Percentiles rank a stretch among this genome's conserved stretches.
Evolutionary conservation across 2,797 vertebrate genomes (phyloP).

Genomic region (Coregonus suidteri): DNA sequence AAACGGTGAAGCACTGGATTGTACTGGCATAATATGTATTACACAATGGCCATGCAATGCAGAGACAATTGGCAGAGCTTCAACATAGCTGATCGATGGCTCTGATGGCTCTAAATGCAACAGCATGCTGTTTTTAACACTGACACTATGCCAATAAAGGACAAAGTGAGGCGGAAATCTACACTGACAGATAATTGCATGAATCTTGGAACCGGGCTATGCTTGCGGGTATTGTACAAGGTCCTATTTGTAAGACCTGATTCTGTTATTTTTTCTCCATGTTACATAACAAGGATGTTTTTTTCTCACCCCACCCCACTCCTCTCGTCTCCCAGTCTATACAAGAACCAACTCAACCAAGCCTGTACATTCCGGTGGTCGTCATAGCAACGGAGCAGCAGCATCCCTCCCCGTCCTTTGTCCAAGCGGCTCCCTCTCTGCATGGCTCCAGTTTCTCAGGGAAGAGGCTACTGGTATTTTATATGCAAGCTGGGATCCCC

Average conservation of each 20-base stretch:
- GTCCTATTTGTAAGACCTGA: conserved; percentile 57
- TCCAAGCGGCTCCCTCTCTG: conserved; percentile 58
- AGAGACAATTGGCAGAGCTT: conserved; percentile 13
- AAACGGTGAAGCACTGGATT: conserved; percentile 53
- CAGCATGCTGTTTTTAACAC: neutral
- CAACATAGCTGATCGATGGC: conserved; percentile 6
- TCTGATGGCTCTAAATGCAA: neutral
- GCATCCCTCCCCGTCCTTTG: conserved; percentile 71
- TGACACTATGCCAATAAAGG: neutral
- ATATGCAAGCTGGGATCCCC: conserved; percentile 49
- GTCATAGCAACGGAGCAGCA: conserved; percentile 77
- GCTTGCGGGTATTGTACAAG: conserved; percentile 31
- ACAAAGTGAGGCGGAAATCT: neutral
- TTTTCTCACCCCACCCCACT: neutral
- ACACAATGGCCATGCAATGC: conserved; percentile 57
- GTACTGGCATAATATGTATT: conserved; percentile 62
- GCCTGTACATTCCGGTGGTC: conserved; percentile 74
- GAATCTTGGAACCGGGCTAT: conserved; percentile 35
- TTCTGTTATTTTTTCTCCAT: conserved; percentile 55
- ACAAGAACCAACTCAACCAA: conserved; percentile 64
- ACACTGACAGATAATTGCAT: neutral
- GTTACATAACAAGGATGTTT: conserved; percentile 70
- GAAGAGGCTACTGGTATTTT: conserved; percentile 50
- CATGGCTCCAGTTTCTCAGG: conserved; percentile 54
- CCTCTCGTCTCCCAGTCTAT: conserved; percentile 45